Percentiles rank a stretch among this genome's conserved stretches.
Conservation (phyloP, 2,113 vertebrate species). For the Aplodontia rufa region DNA sequence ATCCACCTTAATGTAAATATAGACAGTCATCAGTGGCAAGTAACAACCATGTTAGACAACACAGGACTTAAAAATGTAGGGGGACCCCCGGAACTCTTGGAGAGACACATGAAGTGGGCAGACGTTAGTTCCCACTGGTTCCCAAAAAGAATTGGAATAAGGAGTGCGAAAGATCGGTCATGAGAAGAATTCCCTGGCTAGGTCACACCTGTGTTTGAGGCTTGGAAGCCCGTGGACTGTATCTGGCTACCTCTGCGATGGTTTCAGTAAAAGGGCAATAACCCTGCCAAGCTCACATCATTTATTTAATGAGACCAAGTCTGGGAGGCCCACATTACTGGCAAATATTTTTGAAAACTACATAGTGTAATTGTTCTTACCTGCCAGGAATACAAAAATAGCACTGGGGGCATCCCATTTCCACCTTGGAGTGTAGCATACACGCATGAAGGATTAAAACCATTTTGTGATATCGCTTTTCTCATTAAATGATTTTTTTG, state of each 20-base stretch:
- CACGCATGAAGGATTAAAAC: background rate
- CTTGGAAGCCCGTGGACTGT: background rate
- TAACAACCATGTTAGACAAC: background rate
- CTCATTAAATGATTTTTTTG: background rate
- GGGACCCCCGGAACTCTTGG: background rate
- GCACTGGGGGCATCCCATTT: constrained; percentile 31
- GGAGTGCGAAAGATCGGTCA: background rate
- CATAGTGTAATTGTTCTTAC: constrained; percentile 36
- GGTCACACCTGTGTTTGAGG: background rate
- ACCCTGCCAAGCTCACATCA: constrained; percentile 49
- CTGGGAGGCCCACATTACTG: constrained; percentile 13
- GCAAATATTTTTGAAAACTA: constrained; percentile 41
- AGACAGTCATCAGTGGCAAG: background rate
- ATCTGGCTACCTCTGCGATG: background rate
- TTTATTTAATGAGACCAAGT: constrained; percentile 44
- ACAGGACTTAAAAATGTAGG: background rate
- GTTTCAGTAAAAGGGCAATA: constrained; percentile 17
- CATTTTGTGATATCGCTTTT: background rate
- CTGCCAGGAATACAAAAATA: background rate
- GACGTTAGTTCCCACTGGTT: background rate
- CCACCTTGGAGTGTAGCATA: background rate
- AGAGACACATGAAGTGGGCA: background rate
- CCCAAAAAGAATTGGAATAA: background rate
- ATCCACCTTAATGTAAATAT: background rate
- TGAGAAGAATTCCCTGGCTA: background rate